Base-by-base conservation (phyloP, 2,797 vertebrate genomes). In the Astyanax mexicanus region DNA sequence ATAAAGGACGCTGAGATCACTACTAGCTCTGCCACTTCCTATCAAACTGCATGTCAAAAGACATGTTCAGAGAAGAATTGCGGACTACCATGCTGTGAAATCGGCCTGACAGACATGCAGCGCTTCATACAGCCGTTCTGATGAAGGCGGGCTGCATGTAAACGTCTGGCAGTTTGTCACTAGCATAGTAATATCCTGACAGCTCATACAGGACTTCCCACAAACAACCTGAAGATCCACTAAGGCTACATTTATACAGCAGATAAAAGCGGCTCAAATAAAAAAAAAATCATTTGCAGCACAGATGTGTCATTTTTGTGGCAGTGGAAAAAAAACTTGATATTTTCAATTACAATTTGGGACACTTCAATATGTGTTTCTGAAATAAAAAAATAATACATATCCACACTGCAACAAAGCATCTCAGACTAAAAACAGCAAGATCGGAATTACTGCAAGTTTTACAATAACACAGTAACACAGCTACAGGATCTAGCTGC, bases 1-100 rank as follows among this genome's bases (percentile, higher is more conserved):
- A 78, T 72, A 67, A 60, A 72, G 61, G 37, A 49, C 32, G 23
- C 45, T 4, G 62, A 72, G 51, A 78, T 72, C 61, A 72, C 69
- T 60, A 27, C 38, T 44, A 27, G 51, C 19, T 42, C 69, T 67
- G 76, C 62, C 61, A 51, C 49, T 42, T 72, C 61, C 35, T 2
- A 72, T 72, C 69, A 74, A 68, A 74, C 32, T 35, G 49, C 60
- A 57, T 38, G 60, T 71, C 51, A 32, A 45, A n/a, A 21, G 38
- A 58, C 23, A 4, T 27, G 61, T 32, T 57, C 54, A 27, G 52
- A 55, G 42, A 6, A 27, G 40, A 45, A 45, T 27, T 5, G 61
- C 40, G 6, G 44, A 40, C 21, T 15, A 62, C 23, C 40, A 17
- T 29, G 17, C 25, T 15, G 60, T 49, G 40, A 66, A 71, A 57